Conservation (phyloP, 2,113 vertebrate genomes). For the Apodemus speciosus region DNA sequence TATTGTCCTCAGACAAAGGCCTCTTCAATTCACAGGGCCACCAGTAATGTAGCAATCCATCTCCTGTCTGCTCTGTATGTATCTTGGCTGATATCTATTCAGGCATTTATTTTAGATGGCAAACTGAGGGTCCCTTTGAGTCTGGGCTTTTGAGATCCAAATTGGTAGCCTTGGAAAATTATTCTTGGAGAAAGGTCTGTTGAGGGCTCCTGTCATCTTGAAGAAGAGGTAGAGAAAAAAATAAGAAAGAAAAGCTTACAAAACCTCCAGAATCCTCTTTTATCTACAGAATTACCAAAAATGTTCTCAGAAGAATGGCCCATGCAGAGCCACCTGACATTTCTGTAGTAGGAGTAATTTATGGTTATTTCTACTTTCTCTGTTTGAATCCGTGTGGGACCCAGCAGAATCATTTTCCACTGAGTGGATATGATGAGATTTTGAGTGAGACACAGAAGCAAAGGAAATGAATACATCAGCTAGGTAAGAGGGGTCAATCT, state of each 20-base stretch:
- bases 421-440: slow-evolving; percentile 58
- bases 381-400: slow-evolving; percentile 62
- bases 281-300: slow-evolving; percentile 68
- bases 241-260: slow-evolving; percentile 59
- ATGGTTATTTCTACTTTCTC: slow-evolving; percentile 67
- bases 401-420: slow-evolving; percentile 54
- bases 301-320: slow-evolving; percentile 56
- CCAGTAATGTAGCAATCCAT: slow-evolving; percentile 54
- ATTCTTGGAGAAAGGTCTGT: slow-evolving; percentile 68
- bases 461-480: slow-evolving; percentile 39
- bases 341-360: slow-evolving; percentile 67
- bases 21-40: slow-evolving; percentile 62
- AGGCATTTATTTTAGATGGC: slow-evolving; percentile 71
- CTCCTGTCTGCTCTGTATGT: slow-evolving; percentile 59
- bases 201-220: slow-evolving; percentile 69
- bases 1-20: slow-evolving; percentile 78
- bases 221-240: slow-evolving; percentile 55
- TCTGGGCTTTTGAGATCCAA: slow-evolving; percentile 74
- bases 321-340: slow-evolving; percentile 31
- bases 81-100: slow-evolving; percentile 66
- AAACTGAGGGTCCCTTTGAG: slow-evolving; percentile 71
- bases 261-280: slow-evolving; percentile 72
- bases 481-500: not conserved
- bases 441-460: slow-evolving; percentile 20
- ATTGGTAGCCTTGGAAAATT: slow-evolving; percentile 75